These are phyloP conservation scores for Athalia rosae DNA, from an alignment of 2,888 invertebrate genomes.

Conservation along the genomic window DNA sequence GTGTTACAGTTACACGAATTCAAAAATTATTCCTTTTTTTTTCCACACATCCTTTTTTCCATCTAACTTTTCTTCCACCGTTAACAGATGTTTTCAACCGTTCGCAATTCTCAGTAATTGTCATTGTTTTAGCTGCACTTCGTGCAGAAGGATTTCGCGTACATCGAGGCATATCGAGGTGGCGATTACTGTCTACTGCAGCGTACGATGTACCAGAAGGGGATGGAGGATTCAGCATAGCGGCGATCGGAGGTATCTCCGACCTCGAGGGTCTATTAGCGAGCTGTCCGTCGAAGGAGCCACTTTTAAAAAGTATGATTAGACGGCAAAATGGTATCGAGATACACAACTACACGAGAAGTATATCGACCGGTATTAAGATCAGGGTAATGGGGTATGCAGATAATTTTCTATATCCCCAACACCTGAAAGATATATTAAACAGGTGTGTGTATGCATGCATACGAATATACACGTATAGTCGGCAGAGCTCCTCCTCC, in stretches of 20 bases:
- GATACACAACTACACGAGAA: not conserved
- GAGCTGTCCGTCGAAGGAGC: no score
- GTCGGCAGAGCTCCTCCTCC: slow-evolving; percentile 35
- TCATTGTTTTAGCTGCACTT: no score
- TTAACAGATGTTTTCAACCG: no score
- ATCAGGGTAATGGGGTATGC: not conserved
- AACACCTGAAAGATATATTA: not conserved
- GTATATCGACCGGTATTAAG: no score
- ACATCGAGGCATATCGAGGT: not conserved
- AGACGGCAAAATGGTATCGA: slow-evolving; percentile 13
- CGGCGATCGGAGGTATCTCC: no score
- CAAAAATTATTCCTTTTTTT: not conserved
- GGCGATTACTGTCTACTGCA: not conserved
- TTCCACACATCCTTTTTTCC: not conserved
- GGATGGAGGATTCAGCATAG: no score
- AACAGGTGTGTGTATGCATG: not conserved
- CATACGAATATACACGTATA: slow-evolving; percentile 22
- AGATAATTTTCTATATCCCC: slow-evolving; percentile 5
- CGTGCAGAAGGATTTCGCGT: no score
- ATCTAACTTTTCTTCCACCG: no score
- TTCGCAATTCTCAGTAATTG: no score
- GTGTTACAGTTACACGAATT: slow-evolving; percentile 20
- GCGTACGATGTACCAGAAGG: no score
- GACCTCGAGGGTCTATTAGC: no score
- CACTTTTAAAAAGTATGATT: not conserved